Conservation (phyloP, 2,797 vertebrate species). For the Astyanax mexicanus region DNA sequence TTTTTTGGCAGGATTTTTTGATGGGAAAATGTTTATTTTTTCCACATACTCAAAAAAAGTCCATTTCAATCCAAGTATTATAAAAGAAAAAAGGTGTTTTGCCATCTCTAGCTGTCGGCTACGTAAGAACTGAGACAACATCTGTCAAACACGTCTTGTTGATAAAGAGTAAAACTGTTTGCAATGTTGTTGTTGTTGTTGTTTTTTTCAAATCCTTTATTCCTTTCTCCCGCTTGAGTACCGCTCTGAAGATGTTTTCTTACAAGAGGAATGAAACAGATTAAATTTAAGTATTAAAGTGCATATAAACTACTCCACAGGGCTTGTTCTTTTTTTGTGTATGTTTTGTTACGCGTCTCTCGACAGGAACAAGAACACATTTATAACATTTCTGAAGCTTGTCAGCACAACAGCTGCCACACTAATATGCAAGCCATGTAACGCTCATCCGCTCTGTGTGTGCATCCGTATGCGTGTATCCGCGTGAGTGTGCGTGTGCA, state of each 20-base stretch:
- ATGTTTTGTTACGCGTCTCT: conserved; percentile 13
- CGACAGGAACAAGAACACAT: conserved; percentile 22
- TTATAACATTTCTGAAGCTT: conserved; percentile 16
- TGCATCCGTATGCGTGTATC: not conserved
- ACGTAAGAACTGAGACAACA: too few species aligned
- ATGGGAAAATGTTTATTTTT: too few species aligned
- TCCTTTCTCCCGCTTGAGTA: not conserved
- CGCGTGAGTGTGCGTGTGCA: conserved; percentile 20
- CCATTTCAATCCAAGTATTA: too few species aligned
- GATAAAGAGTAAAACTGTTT: too few species aligned
- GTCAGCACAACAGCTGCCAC: conserved; percentile 52
- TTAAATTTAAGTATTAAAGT: too few species aligned
- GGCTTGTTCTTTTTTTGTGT: conserved; percentile 11
- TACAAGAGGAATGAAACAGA: not conserved
- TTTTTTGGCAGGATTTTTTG: too few species aligned
- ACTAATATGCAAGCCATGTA: conserved; percentile 36
- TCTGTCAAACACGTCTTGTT: too few species aligned
- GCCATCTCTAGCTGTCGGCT: too few species aligned
- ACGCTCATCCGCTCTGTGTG: conserved; percentile 40
- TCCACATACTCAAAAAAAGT: too few species aligned
- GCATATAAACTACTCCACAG: not conserved
- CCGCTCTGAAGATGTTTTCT: not conserved
- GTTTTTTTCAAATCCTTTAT: not conserved
- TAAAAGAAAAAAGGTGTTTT: too few species aligned
- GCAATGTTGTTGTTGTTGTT: too few species aligned